Evolutionary conservation across 2,113 vertebrate genomes (phyloP).

Genomic region (Meriones unguiculatus): DNA sequence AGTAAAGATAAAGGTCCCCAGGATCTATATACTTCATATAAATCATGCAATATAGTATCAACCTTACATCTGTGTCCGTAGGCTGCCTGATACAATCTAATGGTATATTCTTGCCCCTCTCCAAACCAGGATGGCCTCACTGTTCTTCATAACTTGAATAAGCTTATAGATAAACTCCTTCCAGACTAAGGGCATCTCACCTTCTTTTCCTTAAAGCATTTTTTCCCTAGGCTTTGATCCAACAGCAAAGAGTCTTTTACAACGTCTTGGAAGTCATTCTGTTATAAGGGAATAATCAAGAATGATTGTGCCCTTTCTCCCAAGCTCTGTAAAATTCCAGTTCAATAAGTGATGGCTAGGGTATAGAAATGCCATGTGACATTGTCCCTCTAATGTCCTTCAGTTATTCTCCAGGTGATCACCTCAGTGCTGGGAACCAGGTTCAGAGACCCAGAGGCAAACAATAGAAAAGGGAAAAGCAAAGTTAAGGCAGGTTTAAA

Average conservation of each 20-base stretch:
- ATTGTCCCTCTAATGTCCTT: not conserved
- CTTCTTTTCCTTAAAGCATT: not conserved
- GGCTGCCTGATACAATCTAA: not conserved
- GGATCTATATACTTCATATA: not conserved
- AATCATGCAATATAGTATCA: not conserved
- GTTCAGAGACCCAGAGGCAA: too few species aligned
- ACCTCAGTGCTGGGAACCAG: not conserved
- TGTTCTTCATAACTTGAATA: not conserved
- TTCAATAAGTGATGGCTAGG: not conserved
- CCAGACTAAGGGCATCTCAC: not conserved
- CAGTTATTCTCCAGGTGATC: not conserved
- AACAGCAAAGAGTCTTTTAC: not conserved
- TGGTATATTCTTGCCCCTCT: not conserved
- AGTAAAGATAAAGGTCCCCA: not conserved
- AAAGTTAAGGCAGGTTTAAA: not conserved
- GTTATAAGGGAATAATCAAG: not conserved
- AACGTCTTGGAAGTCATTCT: not conserved
- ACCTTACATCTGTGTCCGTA: not conserved
- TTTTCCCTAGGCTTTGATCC: not conserved
- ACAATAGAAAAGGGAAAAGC: not conserved
- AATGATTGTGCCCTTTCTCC: not conserved
- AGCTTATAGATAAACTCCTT: not conserved
- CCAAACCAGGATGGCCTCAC: not conserved
- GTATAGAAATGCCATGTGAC: not conserved
- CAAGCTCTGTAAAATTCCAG: not conserved